phyloP scores from a whole-genome alignment of 2,888 invertebrate species.

The Andrena trimmerana region DNA sequence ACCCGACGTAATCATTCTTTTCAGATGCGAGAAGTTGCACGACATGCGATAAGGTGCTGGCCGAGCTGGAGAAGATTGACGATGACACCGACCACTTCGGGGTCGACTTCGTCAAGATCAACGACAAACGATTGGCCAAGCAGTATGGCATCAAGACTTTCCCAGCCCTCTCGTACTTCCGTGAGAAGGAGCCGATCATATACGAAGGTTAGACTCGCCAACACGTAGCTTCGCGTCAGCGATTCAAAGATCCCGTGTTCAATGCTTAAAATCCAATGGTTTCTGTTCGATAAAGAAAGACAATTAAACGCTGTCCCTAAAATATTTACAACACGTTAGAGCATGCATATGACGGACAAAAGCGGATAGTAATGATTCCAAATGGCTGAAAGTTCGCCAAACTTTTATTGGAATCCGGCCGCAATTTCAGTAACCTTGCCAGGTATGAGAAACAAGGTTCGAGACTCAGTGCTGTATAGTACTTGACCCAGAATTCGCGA shows the following conservation, averaged over 20 bases:
- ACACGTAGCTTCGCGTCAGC: not conserved
- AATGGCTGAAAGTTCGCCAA: conserved; percentile 72
- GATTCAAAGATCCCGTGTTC: not conserved
- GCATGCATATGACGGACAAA: conserved; percentile 42
- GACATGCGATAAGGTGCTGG: conserved; percentile 96
- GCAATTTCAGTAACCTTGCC: conserved; percentile 76
- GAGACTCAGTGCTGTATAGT: conserved; percentile 65
- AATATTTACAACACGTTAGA: conserved; percentile 29
- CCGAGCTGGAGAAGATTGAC: conserved; percentile 97
- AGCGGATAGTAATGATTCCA: conserved; percentile 55
- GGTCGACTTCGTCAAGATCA: conserved; percentile 97
- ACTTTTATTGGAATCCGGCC: conserved; percentile 79
- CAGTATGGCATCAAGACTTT: conserved; percentile 98
- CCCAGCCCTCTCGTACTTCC: conserved; percentile 98
- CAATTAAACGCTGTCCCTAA: not conserved
- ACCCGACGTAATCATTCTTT: conserved; percentile 66
- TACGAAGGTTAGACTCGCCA: conserved; percentile 91
- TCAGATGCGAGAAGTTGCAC: conserved; percentile 96
- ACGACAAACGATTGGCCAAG: conserved; percentile 98
- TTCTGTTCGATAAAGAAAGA: not conserved
- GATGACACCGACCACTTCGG: conserved; percentile 98
- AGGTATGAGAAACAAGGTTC: conserved; percentile 73
- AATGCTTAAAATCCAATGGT: no score
- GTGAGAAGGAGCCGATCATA: conserved; percentile 98
- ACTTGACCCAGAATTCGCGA: conserved; percentile 73